phyloP scores from a whole-genome alignment of 2,113 vertebrate genomes.

The Martes martes region DNA sequence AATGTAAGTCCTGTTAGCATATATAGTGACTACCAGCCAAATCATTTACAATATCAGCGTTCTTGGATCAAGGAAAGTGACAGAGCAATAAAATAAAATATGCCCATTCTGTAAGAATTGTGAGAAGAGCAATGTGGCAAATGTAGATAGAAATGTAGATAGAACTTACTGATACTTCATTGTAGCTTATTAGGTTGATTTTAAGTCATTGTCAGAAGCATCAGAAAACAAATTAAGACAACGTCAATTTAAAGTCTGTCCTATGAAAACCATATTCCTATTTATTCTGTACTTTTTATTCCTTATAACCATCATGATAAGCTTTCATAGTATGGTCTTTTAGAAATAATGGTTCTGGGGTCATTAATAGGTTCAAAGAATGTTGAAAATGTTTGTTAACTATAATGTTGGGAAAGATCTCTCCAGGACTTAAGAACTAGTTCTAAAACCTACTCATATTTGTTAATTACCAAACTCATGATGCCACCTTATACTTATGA shows the following conservation, averaged over 20 bases:
- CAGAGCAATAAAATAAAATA: background rate
- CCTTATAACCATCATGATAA: background rate
- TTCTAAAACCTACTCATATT: background rate
- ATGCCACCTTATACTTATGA: background rate
- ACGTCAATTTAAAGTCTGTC: background rate
- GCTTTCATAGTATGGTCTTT: background rate
- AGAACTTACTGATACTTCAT: background rate
- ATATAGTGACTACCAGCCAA: background rate
- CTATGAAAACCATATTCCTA: background rate
- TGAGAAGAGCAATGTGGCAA: background rate
- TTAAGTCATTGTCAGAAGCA: background rate
- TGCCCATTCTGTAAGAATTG: background rate
- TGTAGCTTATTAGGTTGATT: background rate
- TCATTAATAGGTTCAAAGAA: background rate
- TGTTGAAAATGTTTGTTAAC: background rate
- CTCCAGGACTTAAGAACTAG: background rate
- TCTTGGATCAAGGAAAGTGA: background rate
- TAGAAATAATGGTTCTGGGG: background rate
- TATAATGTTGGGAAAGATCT: background rate
- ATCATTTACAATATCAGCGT: background rate
- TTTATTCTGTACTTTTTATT: background rate
- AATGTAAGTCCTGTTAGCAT: background rate
- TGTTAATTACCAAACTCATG: background rate
- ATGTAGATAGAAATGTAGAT: background rate
- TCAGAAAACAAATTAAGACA: background rate